These are phyloP conservation scores for Mylabris sibirica DNA, from an alignment of 2,888 invertebrate species.

Conservation along the genomic window DNA sequence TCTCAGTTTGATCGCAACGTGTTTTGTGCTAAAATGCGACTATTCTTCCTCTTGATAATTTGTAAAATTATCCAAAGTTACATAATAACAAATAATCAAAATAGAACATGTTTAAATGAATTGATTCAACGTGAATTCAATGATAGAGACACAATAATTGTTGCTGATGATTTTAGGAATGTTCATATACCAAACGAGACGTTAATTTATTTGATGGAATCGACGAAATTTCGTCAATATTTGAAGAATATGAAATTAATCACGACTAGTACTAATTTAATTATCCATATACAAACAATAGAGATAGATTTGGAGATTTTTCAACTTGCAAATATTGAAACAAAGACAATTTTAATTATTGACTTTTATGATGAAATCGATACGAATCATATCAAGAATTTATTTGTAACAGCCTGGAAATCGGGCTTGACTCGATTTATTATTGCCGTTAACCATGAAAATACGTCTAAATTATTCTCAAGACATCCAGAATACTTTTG, in stretches of 20 bases:
- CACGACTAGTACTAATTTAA: background rate
- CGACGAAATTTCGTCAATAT: background rate
- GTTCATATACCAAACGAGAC: background rate
- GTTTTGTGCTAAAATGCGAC: background rate
- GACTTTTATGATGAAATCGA: background rate
- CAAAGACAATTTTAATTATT: background rate
- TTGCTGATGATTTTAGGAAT: background rate
- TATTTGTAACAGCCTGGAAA: background rate
- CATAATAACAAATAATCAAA: background rate
- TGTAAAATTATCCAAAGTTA: background rate
- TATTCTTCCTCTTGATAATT: background rate
- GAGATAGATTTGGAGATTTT: background rate
- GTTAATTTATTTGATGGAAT: background rate
- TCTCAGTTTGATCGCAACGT: background rate
- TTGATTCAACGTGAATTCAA: background rate
- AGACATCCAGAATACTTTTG: background rate
- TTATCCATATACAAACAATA: background rate
- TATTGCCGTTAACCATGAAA: background rate
- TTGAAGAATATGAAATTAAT: background rate
- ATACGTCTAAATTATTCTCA: background rate
- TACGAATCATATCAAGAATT: background rate
- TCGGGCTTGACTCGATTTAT: slow-evolving; percentile 1
- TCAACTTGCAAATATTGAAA: background rate
- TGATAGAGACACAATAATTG: background rate
- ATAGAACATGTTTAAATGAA: background rate